These are phyloP conservation scores for Mimachlamys varia DNA, from an alignment of 2,888 invertebrate species.

Conservation along the genomic window DNA sequence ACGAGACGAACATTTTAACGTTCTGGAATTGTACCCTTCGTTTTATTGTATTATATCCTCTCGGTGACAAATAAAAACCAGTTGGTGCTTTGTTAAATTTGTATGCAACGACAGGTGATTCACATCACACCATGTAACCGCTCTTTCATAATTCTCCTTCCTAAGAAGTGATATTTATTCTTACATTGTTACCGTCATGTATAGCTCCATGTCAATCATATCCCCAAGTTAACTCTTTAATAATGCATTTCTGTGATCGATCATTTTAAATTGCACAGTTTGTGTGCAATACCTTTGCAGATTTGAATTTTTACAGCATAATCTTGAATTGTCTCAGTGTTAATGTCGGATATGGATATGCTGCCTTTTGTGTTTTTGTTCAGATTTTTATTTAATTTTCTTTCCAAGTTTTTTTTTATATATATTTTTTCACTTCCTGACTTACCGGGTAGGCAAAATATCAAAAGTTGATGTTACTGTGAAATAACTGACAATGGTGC, in stretches of 20 bases:
- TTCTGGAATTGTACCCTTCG: not conserved
- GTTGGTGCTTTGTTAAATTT: conserved; percentile 31
- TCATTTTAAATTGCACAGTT: not conserved
- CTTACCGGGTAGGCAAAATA: not conserved
- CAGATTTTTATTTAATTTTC: not conserved
- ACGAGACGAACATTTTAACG: not conserved
- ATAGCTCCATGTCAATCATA: not conserved
- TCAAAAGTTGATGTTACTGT: not conserved
- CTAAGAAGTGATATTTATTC: not conserved
- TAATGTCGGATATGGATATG: conserved; percentile 4
- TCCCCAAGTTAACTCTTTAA: not conserved
- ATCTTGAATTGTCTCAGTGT: conserved; percentile 15
- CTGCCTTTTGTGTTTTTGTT: not conserved
- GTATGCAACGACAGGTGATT: conserved; percentile 25
- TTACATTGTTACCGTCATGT: not conserved
- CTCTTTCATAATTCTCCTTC: not conserved
- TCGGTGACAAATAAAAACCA: not conserved
- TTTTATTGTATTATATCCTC: not conserved
- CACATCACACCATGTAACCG: not conserved
- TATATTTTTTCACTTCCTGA: not conserved
- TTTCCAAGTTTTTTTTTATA: not conserved
- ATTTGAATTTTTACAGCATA: not conserved
- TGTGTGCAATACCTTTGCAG: not conserved
- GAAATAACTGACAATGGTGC: not conserved
- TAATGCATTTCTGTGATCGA: conserved; percentile 15